Percentiles rank a stretch among this genome's conserved stretches.
phyloP scores from a whole-genome alignment of 1,140 invertebrate genomes.

The Lucilia sericata region DNA sequence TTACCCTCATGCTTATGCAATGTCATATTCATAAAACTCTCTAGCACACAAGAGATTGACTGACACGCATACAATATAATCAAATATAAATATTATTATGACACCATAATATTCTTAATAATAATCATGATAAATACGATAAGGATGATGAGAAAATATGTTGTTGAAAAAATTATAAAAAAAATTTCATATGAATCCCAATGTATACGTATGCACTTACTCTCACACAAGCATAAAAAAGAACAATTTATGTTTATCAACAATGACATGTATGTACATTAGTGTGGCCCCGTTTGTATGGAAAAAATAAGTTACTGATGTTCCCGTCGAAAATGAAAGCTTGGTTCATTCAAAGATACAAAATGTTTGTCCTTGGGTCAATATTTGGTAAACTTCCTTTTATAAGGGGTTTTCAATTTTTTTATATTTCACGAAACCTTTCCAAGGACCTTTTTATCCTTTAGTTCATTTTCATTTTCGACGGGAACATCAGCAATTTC shows the following conservation, averaged over 20 bases:
- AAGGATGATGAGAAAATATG: constrained; percentile 4
- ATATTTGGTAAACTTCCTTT: too few relatives aligned
- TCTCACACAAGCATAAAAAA: too few relatives aligned
- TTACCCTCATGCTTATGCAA: not conserved
- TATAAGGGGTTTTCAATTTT: too few relatives aligned
- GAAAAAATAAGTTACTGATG: too few relatives aligned
- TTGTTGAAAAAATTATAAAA: not conserved
- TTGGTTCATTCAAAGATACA: too few relatives aligned
- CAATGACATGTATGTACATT: not conserved
- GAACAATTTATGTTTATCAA: not conserved
- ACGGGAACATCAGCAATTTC: too few relatives aligned
- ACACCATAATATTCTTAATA: constrained; percentile 2
- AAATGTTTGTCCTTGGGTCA: too few relatives aligned
- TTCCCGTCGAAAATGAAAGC: too few relatives aligned
- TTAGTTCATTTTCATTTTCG: too few relatives aligned
- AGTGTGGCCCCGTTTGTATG: too few relatives aligned
- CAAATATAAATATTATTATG: constrained; percentile 22
- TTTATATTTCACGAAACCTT: too few relatives aligned
- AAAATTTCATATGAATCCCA: not conserved
- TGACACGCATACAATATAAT: constrained; percentile 9
- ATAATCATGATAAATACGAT: not conserved
- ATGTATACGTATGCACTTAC: not conserved
- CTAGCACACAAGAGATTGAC: not conserved
- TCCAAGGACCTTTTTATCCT: too few relatives aligned
- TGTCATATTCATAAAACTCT: not conserved